Percentiles rank a stretch among this genome's conserved stretches.
Conservation (phyloP, 2,113 vertebrate genomes). For the Muntiacus muntjak region DNA sequence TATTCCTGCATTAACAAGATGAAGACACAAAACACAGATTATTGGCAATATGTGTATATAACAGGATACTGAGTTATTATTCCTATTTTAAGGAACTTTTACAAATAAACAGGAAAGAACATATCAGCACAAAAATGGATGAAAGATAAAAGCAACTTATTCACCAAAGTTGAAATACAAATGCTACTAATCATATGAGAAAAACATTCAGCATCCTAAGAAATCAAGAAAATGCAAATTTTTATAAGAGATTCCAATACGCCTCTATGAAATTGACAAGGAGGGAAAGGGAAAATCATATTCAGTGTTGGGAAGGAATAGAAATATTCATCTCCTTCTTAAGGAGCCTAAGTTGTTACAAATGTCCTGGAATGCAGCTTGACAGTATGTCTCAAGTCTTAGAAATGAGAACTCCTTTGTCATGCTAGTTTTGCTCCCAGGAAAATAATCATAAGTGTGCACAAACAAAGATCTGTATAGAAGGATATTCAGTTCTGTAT, state of each 20-base stretch:
- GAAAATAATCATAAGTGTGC: not conserved
- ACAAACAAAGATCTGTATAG: not conserved
- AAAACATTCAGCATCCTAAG: not conserved
- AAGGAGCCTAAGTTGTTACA: not conserved
- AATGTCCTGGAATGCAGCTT: not conserved
- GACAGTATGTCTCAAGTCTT: not conserved
- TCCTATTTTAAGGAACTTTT: slow-evolving; percentile 26
- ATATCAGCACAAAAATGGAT: not conserved
- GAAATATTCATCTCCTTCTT: not conserved
- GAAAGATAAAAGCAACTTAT: slow-evolving; percentile 3
- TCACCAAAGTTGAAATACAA: not conserved
- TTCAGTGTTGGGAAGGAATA: not conserved
- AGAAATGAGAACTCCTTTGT: not conserved
- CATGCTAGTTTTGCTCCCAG: not conserved
- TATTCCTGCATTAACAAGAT: slow-evolving; percentile 33
- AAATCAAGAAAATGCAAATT: not conserved
- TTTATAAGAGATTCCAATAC: not conserved
- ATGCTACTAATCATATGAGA: not conserved
- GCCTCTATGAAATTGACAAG: not conserved
- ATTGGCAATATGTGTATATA: not conserved
- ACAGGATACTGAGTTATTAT: not conserved
- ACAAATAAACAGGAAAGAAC: slow-evolving; percentile 19
- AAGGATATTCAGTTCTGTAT: not conserved
- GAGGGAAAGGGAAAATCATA: not conserved
- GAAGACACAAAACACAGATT: slow-evolving; percentile 39